phyloP scores from a whole-genome alignment of 2,888 invertebrate species.

The Ornithoptera priamus region DNA sequence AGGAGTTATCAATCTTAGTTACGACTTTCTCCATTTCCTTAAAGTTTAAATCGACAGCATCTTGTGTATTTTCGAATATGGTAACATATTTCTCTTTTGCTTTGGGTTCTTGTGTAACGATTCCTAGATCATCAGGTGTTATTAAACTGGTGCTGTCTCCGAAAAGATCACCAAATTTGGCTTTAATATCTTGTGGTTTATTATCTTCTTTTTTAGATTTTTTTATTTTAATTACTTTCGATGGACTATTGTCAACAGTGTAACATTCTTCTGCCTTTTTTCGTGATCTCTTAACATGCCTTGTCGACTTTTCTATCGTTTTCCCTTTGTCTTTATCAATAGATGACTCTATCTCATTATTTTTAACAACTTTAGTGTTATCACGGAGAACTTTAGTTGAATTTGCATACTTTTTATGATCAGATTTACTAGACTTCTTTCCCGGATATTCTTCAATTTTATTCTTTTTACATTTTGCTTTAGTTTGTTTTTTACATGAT shows the following conservation, averaged over 20 bases:
- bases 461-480: constrained; percentile 24
- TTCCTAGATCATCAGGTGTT: constrained; percentile 67
- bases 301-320: constrained; percentile 26
- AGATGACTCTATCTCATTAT: constrained; percentile 12
- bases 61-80: constrained; percentile 61
- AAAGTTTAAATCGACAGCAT: constrained; percentile 49
- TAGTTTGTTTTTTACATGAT: constrained; percentile 25
- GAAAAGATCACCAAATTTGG: constrained; percentile 63
- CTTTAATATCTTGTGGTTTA: constrained; percentile 34
- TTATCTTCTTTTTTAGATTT: constrained; percentile 33
- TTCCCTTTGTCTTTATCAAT: constrained; percentile 26
- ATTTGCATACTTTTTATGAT: constrained; percentile 2
- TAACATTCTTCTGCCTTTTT: constrained; percentile 40
- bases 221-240: constrained; percentile 36
- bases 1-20: neutral
- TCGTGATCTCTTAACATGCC: constrained; percentile 41
- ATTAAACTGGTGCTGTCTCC: constrained; percentile 70
- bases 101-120: constrained; percentile 37
- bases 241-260: constrained; percentile 35
- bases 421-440: constrained; percentile 6
- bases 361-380: neutral
- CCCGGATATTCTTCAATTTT: constrained; percentile 7
- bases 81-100: constrained; percentile 43
- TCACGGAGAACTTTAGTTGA: neutral
- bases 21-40: constrained; percentile 32